phyloP scores from a whole-genome alignment of 2,888 invertebrate genomes.

The Temnothorax rugatulus region DNA sequence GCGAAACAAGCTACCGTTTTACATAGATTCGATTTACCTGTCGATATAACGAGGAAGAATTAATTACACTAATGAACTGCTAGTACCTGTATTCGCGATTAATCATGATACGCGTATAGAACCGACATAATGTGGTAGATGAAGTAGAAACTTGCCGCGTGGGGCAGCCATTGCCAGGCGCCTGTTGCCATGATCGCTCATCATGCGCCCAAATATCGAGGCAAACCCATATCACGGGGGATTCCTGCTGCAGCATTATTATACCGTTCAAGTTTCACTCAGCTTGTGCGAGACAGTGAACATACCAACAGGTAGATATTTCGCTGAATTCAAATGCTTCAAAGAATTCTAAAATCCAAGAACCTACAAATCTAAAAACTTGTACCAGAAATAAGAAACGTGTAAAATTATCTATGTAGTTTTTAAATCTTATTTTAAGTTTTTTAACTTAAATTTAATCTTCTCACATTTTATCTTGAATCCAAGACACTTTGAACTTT shows the following conservation, averaged over 20 bases:
- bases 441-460: too few species aligned
- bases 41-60: slow-evolving; percentile 47
- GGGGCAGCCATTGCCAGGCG: slow-evolving; percentile 59
- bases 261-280: slow-evolving; percentile 27
- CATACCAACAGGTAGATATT: not conserved
- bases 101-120: slow-evolving; percentile 46
- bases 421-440: not conserved
- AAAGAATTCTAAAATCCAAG: not conserved
- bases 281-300: not conserved
- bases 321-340: not conserved
- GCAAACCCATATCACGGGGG: slow-evolving; percentile 40
- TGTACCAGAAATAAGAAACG: not conserved
- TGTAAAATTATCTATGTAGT: not conserved
- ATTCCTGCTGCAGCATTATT: slow-evolving; percentile 16
- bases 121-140: slow-evolving; percentile 53
- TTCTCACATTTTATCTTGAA: not conserved
- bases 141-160: slow-evolving; percentile 64
- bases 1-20: slow-evolving; percentile 30
- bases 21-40: slow-evolving; percentile 37
- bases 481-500: not conserved
- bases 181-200: slow-evolving; percentile 51
- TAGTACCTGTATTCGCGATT: slow-evolving; percentile 40
- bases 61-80: slow-evolving; percentile 53
- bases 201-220: slow-evolving; percentile 60
- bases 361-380: not conserved